Base-by-base conservation (phyloP, 2,888 invertebrate genomes). In the Liopterus haemorrhoidalis region DNA sequence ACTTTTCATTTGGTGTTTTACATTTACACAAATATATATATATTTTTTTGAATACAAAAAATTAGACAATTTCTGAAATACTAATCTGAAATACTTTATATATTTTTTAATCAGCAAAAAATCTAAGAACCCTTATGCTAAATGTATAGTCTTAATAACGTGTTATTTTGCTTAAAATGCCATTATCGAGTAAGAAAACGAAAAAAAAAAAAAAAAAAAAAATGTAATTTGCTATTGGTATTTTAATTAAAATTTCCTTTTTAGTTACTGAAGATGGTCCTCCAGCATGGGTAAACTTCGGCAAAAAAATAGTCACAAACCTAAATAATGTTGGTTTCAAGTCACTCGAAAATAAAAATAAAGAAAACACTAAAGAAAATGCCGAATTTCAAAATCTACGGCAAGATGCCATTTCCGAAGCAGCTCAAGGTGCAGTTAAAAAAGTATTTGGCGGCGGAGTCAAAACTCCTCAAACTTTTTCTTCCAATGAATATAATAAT, bases 201-300 rank as follows among this genome's bases (percentile, higher is more conserved):
- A n/a, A n/a, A n/a, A n/a, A n/a, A n/a, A n/a, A n/a, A n/a, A n/a
- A n/a, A n/a, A n/a, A n/a, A n/a, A n/a, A n/a, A n/a, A n/a, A n/a
- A n/a, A n/a, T n/a, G n/a, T n/a, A n/a, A n/a, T n/a, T n/a, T n/a
- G n/a, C n/a, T n/a, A n/a, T n/a, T n/a, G n/a, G n/a, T n/a, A n/a
- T n/a, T 15, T 11, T 14, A 3, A 33, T 41, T 37, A 12, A 47
- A 15, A 16, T 18, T 3, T 8, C n/a, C 22, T 15, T 39, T 48
- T 71, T 75, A 41, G 75, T 75, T 5, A 77, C 75, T 43, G 82
- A 85, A 55, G 86, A 85, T 50, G 88, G 87, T 1, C 90, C 92
- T 2, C 92, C 89, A 28, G 82, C 86, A 25, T 94, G 93, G 90
- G 89, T 92, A 56, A 84, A 91, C 22, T 93, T 94, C 70, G 93